Conservation (phyloP, 2,797 vertebrate species). For the Smutsia temminckii region DNA sequence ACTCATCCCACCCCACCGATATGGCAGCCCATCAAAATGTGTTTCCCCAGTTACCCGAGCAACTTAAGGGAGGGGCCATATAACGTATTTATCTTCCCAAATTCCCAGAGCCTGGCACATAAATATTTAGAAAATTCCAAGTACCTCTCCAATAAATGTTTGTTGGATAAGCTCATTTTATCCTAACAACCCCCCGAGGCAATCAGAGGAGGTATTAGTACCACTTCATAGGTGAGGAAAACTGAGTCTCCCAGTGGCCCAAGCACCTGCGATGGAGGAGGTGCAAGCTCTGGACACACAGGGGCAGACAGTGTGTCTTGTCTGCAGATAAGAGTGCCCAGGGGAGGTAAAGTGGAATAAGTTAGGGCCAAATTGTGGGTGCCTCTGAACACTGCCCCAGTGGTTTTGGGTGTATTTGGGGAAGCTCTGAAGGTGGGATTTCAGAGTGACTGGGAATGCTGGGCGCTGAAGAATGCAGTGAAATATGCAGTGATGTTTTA, state of each 20-base stretch:
- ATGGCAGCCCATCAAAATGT: not conserved
- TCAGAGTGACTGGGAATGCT: not conserved
- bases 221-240: not conserved
- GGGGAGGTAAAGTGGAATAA: not conserved
- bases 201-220: not conserved
- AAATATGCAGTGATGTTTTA: not conserved
- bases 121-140: slow-evolving; percentile 3
- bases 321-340: not conserved
- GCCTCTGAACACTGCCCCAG: not conserved
- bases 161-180: slow-evolving; percentile 33
- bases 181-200: not conserved
- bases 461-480: not conserved
- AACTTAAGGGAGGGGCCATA: not conserved
- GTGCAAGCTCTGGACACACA: not conserved
- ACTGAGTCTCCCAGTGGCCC: not conserved
- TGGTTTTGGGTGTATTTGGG: not conserved
- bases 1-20: not conserved
- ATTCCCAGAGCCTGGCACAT: slow-evolving; percentile 5
- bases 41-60: not conserved
- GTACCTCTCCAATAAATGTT: slow-evolving; percentile 16
- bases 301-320: not conserved
- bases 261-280: not conserved
- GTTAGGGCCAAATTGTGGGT: not conserved
- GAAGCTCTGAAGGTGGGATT: not conserved
- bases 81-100: not conserved